phyloP scores from a whole-genome alignment of 2,797 vertebrate species.

The Lepus townsendii region DNA sequence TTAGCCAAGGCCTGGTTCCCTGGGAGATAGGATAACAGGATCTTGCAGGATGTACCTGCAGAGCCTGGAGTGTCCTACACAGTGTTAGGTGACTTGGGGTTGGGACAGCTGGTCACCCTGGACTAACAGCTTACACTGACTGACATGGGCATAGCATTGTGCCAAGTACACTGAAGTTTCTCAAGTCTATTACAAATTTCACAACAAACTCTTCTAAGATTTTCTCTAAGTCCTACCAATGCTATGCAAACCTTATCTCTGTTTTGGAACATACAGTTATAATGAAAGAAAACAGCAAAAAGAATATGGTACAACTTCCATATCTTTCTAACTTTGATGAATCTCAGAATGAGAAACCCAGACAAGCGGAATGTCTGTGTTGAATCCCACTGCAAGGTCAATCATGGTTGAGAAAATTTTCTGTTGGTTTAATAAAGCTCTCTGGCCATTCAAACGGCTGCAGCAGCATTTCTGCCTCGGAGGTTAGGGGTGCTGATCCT shows the following conservation, averaged over 20 bases:
- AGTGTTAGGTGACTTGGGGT: background rate
- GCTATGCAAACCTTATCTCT: background rate
- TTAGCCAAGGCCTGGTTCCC: background rate
- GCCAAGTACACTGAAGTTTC: background rate
- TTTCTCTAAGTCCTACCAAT: background rate
- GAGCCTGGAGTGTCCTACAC: background rate
- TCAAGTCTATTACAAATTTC: background rate
- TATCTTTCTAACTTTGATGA: slow-evolving; percentile 7
- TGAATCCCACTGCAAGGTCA: background rate
- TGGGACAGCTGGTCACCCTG: background rate
- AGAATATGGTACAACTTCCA: background rate
- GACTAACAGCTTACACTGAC: background rate
- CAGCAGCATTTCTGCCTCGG: background rate
- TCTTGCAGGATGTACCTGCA: background rate
- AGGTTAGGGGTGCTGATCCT: background rate
- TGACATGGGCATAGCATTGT: background rate
- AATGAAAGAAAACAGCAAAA: background rate
- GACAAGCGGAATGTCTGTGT: slow-evolving; percentile 58
- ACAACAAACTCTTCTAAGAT: background rate
- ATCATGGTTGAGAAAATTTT: background rate
- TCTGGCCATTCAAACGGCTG: background rate
- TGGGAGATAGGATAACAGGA: background rate
- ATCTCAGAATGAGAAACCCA: slow-evolving; percentile 24
- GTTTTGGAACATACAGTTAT: background rate
- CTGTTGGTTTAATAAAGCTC: slow-evolving; percentile 54